These are phyloP conservation scores for Caenorhabditis latens DNA, from an alignment of 1,140 invertebrate genomes.

Conservation along the genomic window DNA sequence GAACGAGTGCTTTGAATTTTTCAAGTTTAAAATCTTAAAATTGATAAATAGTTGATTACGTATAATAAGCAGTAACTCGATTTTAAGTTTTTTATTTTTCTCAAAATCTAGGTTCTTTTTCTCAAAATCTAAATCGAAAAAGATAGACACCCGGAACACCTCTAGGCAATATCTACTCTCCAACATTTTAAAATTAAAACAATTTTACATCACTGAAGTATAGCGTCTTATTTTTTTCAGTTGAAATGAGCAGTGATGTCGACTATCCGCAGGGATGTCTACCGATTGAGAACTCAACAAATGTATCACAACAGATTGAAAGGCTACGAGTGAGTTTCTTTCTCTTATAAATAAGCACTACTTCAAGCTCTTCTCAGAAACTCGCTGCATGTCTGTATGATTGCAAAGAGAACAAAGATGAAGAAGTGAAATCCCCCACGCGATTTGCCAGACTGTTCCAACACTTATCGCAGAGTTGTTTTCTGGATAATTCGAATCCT, in stretches of 20 bases:
- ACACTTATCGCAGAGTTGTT: neutral
- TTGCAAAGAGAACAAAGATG: neutral
- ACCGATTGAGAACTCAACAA: neutral
- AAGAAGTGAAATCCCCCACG: neutral
- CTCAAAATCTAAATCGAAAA: no score
- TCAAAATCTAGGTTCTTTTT: no score
- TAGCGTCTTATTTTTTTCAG: neutral
- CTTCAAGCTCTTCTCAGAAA: neutral
- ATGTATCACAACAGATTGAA: constrained; percentile 44
- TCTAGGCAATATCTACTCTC: no score
- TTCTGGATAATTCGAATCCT: constrained; percentile 19
- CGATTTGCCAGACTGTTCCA: constrained; percentile 6
- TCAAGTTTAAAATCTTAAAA: no score
- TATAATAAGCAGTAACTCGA: no score
- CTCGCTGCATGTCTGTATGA: neutral
- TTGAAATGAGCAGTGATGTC: neutral
- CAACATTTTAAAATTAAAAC: no score
- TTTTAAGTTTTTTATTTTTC: no score
- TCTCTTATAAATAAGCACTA: neutral
- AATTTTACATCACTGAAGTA: neutral
- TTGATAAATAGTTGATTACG: no score
- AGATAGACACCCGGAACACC: no score
- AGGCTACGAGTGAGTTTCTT: neutral
- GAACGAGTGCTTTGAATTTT: neutral
- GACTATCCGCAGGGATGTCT: constrained; percentile 41